A percentile compares a stretch with the other conserved stretches of the same genome.
Evolutionary conservation across 2,113 vertebrate species (phyloP).

Genomic region (Eonycteris spelaea): DNA sequence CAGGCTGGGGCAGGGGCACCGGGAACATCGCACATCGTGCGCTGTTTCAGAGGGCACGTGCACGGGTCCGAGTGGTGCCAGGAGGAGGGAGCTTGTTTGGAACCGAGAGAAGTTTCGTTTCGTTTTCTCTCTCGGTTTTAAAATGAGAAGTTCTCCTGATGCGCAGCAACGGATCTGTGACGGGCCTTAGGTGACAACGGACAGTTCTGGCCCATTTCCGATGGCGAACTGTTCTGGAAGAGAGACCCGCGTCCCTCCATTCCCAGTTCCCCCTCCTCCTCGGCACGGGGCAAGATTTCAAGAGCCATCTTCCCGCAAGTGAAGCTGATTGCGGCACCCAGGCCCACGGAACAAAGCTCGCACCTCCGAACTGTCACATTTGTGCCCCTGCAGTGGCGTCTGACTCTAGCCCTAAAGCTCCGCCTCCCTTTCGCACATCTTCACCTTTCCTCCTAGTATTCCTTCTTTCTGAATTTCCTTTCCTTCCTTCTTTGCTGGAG

Average conservation of each 20-base stretch:
- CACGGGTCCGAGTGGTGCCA: not conserved
- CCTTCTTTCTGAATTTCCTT: not conserved
- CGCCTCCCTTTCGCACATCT: not conserved
- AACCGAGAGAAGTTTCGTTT: not conserved
- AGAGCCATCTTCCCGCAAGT: not conserved
- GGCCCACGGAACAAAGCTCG: too few species aligned
- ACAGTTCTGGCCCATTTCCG: not conserved
- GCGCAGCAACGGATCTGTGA: not conserved
- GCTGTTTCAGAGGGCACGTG: not conserved
- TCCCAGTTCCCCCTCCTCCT: not conserved
- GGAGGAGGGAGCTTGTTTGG: not conserved
- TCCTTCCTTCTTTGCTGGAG: not conserved
- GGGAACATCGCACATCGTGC: accelerated
- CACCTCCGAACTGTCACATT: not conserved
- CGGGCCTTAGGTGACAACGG: not conserved
- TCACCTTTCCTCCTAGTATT: not conserved
- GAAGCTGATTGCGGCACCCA: not conserved
- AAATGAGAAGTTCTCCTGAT: not conserved
- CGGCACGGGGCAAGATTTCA: too few species aligned
- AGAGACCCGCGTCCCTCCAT: not conserved
- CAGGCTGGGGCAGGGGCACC: not conserved
- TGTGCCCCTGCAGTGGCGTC: not conserved
- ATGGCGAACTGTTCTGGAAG: not conserved
- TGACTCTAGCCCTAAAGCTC: not conserved
- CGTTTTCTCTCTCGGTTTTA: conserved; percentile 24